Conservation (phyloP, 1,140 invertebrate genomes). For the Gryllus bimaculatus region DNA sequence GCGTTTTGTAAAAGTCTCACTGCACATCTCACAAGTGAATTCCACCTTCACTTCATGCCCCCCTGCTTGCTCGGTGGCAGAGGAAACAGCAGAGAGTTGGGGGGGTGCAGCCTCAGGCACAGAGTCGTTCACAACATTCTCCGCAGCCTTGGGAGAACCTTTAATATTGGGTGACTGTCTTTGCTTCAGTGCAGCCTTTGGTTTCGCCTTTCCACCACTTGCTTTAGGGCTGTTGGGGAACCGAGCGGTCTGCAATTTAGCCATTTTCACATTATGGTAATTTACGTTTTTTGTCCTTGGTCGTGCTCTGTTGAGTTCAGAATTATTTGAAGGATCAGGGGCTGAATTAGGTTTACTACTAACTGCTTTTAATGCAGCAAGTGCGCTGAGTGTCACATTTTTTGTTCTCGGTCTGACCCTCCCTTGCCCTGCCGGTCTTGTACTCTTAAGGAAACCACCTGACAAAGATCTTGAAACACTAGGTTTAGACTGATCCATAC, state of each 20-base stretch:
- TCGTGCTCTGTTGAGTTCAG: constrained; percentile 41
- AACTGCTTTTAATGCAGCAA: constrained; percentile 24
- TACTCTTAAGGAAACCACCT: constrained; percentile 32
- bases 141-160: constrained; percentile 27
- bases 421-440: constrained; percentile 15
- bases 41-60: constrained; percentile 21
- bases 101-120: constrained; percentile 27
- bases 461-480: constrained; percentile 41
- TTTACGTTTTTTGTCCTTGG: constrained; percentile 53
- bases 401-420: constrained; percentile 22
- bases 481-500: constrained; percentile 38
- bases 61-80: not conserved
- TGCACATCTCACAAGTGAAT: constrained; percentile 66
- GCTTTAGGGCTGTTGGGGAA: constrained; percentile 32
- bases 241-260: constrained; percentile 35
- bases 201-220: constrained; percentile 26
- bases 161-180: constrained; percentile 31
- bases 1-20: constrained; percentile 58
- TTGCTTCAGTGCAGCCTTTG: constrained; percentile 25
- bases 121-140: constrained; percentile 28
- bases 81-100: not conserved
- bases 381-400: constrained; percentile 29
- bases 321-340: constrained; percentile 29
- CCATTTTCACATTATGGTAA: constrained; percentile 45
- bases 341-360: constrained; percentile 19